Evolutionary conservation across 2,888 invertebrate genomes (phyloP), one percentile per base, ranked within the genome.

Genomic region (Rhamphomyia laevipes): DNA sequence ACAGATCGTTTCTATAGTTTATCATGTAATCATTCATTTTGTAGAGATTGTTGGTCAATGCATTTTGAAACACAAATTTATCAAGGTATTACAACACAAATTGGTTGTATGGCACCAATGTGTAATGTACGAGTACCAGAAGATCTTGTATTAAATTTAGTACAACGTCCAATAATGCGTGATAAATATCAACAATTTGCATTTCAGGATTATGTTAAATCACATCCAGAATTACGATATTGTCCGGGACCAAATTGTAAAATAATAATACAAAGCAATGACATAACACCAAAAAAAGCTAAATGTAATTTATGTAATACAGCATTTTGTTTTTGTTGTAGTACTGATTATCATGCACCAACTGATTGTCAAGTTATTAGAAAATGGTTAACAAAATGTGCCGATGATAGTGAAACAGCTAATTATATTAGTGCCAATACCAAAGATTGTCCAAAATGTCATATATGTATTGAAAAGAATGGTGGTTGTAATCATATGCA

Each of bases 401-500:
- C 95, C 46, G 99, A 99, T 73, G 99, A 99, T 72, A 96, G 95
- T 53, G 99, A 99, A 74, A 99, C 99, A 46, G 97, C 97, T 45
- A 99, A 99, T 73, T 99, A 99, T 67, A 99, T 99, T 61, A 94
- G 93, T 74, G 96, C 96, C 62, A 90, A 97, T 73, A 97, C 97
- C 64, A 81, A 84, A 82, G 84, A 84, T 81, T 99, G 99, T 71
- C 97, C 99, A 51, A 92, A 91, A 73, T 99, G 99, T 75, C 94
- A 96, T 75, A 94, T 97, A 60, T 97, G 97, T 75, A 99, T 99
- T 72, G 99, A 99, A 73, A 99, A 99, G 73, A 99, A 97, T 74
- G 99, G 99, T 49, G 99, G 99, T 2, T 99, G 97, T 70, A 99
- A 99, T 74, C 99, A 99, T 68, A 97, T 99, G 96, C 94, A 94